Evolutionary conservation across 2,113 vertebrate species (phyloP), one percentile per base, ranked within the genome.

Genomic region (Circaetus gallicus): DNA sequence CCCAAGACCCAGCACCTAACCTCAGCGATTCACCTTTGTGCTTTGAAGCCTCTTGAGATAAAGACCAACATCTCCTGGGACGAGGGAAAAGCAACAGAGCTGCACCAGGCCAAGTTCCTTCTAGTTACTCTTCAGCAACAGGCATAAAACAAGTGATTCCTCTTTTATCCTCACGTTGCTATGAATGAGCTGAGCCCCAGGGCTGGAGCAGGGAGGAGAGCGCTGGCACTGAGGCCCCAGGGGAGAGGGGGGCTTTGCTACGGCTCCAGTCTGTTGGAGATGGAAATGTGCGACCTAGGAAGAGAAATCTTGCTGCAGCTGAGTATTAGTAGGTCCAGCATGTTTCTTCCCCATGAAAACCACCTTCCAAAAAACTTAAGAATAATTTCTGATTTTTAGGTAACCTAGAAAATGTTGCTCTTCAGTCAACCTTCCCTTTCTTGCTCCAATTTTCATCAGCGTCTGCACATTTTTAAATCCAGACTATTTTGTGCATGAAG

Each of bases 141-240:
- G 3, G 10, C 25, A 17, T 31, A 70, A 80, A 55, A 2, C 13
- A 52, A n/a, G 25, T 6, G 25, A 10, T 6, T 63, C 14, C 25
- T 31, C 31, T 21, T 21, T 13, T 9, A 3, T 28, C 14, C 31
- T 49, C 7, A 0, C 0, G 0, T 8, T 24, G 24, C 32, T 70
- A 2, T 7, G 42, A 2, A 11, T 15, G 49, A 80, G 34, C 63
- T 45, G 78, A 89, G 56, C n/a, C 50, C 21, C 6, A 1, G 0
- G 36, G 45, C 11, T 22, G 49, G 32, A 47, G 47, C 55, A 43
- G 29, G 29, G n/a, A 59, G 32, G n/a, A 38, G n/a, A 63, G 40
- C 12, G 0, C 25, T 31, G 83, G 7, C 19, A 11, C 53, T 21
- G 55, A 16, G 17, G 6, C 6, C 25, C n/a, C 31, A 6, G 29